These are phyloP conservation scores for Plagodis pulveraria DNA, from an alignment of 2,888 invertebrate genomes.

Conservation along the genomic window DNA sequence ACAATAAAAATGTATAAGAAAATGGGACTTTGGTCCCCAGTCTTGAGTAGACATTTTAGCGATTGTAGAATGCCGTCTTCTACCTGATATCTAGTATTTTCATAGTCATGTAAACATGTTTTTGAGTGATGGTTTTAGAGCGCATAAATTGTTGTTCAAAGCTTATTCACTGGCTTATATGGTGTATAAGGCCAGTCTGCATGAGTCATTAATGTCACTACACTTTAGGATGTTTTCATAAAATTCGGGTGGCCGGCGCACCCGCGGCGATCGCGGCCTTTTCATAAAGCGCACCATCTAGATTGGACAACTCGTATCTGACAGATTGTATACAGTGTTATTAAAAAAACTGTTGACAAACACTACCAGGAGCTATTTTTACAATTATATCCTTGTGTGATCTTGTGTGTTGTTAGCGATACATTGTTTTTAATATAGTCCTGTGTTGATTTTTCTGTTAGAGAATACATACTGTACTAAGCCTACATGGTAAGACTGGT, in stretches of 20 bases:
- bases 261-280: conserved; percentile 27
- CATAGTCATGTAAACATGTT: no score
- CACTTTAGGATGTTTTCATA: conserved; percentile 14
- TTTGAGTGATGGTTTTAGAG: background rate
- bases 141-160: background rate
- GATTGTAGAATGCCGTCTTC: no score
- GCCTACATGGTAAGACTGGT: background rate
- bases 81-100: no score
- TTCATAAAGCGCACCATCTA: conserved; percentile 17
- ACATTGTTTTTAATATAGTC: background rate
- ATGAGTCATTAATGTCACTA: conserved; percentile 23
- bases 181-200: background rate
- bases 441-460: background rate
- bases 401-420: no score
- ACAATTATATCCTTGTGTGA: no score
- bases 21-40: no score
- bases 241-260: conserved; percentile 31
- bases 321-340: conserved; percentile 19
- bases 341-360: no score
- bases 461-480: background rate
- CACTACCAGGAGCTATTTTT: no score
- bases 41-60: no score
- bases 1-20: no score
- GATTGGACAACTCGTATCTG: conserved; percentile 13
- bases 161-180: conserved; percentile 2